Base-by-base conservation (phyloP, 2,888 invertebrate species). In the Parapristionchus giblindavisi region DNA sequence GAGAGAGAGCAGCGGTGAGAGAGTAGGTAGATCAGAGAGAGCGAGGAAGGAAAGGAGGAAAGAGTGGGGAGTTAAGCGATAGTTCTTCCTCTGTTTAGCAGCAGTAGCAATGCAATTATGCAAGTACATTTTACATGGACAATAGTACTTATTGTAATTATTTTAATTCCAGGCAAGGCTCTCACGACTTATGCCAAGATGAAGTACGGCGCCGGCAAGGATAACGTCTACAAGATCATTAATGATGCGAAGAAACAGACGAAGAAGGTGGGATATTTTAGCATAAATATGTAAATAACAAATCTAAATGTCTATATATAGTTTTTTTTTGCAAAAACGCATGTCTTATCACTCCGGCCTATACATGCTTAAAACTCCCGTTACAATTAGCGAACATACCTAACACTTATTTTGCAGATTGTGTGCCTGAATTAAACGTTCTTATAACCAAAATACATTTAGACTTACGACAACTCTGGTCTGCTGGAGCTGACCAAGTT, bases 401-500 rank as follows among this genome's bases (percentile, higher is more conserved):
- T 61, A 27, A 11, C 29, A 38, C n/a, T 21, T 38, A 5, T 8
- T 21, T 32, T 66, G 17, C 66, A 51, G 48, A 66, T 48, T 48
- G 21, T 11, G 14, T 48, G 48, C 48, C 21, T 21, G 48, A 48
- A 21, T 11, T 21, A 48, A 48, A 56, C 21, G 11, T 21, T 56
- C 27, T 8, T 17, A 56, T 8, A 56, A 56, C 27, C 27, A 27
- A 11, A 32, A 17, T 11, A 17, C 24, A 63, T 27, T 72, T 54
- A 78, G 77, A 80, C 77, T 54, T 83, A 83, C 68, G 83, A 83
- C 51, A 78, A 80, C 72, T 81, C 83, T 60, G 86, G 86, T 32
- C 80, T 80, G 34, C 82, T 86, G 77, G 86, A 87, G 63, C 75
- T 86, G 34, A 80, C 83, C 70, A 82, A 83, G 65, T 85, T 83